Conservation (phyloP, 2,888 invertebrate genomes). For the Agrochola lota region DNA sequence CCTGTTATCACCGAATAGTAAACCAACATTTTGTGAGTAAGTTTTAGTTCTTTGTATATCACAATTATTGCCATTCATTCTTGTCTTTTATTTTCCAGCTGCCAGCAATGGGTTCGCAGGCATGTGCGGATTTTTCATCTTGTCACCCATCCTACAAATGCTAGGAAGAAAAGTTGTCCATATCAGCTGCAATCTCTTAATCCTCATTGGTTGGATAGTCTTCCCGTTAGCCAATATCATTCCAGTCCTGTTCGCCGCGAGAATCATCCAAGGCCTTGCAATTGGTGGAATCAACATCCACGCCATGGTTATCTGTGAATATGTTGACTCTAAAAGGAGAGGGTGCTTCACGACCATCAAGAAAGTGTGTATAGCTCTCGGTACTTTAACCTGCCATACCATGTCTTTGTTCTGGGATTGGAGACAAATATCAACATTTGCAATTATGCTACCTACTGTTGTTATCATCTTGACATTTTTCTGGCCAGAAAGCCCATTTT, state of each 20-base stretch:
- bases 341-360: constrained; percentile 73
- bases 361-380: constrained; percentile 65
- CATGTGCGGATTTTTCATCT: constrained; percentile 67
- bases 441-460: constrained; percentile 50
- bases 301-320: constrained; percentile 72
- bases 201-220: constrained; percentile 69
- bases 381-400: constrained; percentile 72
- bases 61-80: neutral
- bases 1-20: no score
- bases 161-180: constrained; percentile 71
- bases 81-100: constrained; percentile 61
- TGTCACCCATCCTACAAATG: constrained; percentile 71
- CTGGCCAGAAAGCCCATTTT: constrained; percentile 78
- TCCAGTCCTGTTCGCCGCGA: constrained; percentile 65
- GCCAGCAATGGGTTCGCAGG: constrained; percentile 72
- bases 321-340: constrained; percentile 69
- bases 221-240: constrained; percentile 68
- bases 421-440: constrained; percentile 70
- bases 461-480: constrained; percentile 65
- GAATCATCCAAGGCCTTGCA: constrained; percentile 71
- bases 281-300: constrained; percentile 70
- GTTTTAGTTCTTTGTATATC: no score
- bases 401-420: constrained; percentile 69
- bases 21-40: no score
- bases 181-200: constrained; percentile 54